Evolutionary conservation across 2,113 vertebrate species (phyloP), one percentile per base, ranked within the genome.

Genomic region (Guaruba guarouba): DNA sequence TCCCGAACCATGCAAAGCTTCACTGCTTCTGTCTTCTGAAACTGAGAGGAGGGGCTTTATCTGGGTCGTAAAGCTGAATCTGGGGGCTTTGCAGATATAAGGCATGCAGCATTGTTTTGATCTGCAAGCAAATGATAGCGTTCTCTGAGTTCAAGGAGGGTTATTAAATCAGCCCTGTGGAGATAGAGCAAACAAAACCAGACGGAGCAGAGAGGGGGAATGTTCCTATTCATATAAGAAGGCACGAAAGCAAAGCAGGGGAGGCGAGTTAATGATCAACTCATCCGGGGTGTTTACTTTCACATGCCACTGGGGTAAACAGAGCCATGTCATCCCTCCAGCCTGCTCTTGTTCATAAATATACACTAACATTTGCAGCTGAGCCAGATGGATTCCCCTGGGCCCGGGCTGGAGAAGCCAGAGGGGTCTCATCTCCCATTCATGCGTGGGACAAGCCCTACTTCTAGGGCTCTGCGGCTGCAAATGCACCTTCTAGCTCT

Each of bases 271-370:
- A 95, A 93, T 93, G 86, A 93, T 84, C 91, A 93, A 3, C 88
- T 87, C 69, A 44, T 86, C 54, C 2, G 5, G 70, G 66, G 48
- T 92, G 91, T 95, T 97, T 94, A 88, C 96, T 97, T 96, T 94
- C 87, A 80, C 90, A 89, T 97, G 95, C 93, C 96, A 95, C 69
- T 71, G 80, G 76, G 51, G 68, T 94, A 97, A 96, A 94, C 69
- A 94, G 48, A 94, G 84, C 88, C 85, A 87, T 83, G 68, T 90
- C 76, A 67, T 88, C 63, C 48, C 74, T 78, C 49, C 86, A 75
- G 83, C 17, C 82, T 75, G 55, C 85, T 59, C 82, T 88, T 86
- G 75, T 88, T 91, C 96, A 90, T 86, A 93, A 92, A 94, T 31
- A 88, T 3, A 62, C 59, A 92, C 25, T 88, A 92, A 90, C 79